Percentiles rank a stretch among this genome's conserved stretches.
Evolutionary conservation across 2,113 vertebrate genomes (phyloP).

Genomic region (Hippocampus barbouri): DNA sequence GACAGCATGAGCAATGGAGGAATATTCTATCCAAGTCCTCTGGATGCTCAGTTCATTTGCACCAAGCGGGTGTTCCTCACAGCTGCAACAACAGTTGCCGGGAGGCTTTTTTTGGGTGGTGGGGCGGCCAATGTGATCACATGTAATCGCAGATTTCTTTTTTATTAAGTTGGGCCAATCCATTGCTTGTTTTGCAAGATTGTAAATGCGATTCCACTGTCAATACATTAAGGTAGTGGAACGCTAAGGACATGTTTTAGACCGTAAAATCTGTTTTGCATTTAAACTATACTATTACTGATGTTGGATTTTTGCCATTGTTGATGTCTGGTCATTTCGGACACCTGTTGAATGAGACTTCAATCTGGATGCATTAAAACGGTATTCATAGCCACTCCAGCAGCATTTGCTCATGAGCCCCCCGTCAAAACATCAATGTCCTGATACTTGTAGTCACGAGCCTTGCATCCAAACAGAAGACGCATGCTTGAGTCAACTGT

Average conservation of each 20-base stretch:
- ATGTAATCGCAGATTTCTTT: not conserved
- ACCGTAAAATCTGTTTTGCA: too few relatives aligned
- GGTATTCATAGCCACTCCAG: not conserved
- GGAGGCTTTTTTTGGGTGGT: conserved; percentile 14
- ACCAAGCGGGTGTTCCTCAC: conserved; percentile 47
- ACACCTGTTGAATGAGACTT: not conserved
- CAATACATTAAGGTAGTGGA: not conserved
- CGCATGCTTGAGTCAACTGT: conserved; percentile 8
- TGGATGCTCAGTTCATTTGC: conserved; percentile 19
- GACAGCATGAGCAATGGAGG: not conserved
- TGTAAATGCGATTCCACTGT: not conserved
- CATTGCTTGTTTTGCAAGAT: not conserved
- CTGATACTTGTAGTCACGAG: conserved; percentile 15
- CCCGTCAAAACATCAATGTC: conserved; percentile 14
- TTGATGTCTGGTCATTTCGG: not conserved
- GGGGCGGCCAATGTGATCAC: not conserved
- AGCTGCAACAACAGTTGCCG: conserved; percentile 48
- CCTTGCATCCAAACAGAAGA: conserved; percentile 20
- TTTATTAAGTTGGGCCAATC: too few relatives aligned
- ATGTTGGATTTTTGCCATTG: not conserved
- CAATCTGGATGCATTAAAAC: not conserved
- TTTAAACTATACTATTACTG: not conserved
- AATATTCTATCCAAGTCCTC: conserved; percentile 1
- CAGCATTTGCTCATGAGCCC: conserved; percentile 18
- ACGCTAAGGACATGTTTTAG: not conserved